Conservation (phyloP, 2,113 vertebrate genomes). For the Aphyosemion australe region DNA sequence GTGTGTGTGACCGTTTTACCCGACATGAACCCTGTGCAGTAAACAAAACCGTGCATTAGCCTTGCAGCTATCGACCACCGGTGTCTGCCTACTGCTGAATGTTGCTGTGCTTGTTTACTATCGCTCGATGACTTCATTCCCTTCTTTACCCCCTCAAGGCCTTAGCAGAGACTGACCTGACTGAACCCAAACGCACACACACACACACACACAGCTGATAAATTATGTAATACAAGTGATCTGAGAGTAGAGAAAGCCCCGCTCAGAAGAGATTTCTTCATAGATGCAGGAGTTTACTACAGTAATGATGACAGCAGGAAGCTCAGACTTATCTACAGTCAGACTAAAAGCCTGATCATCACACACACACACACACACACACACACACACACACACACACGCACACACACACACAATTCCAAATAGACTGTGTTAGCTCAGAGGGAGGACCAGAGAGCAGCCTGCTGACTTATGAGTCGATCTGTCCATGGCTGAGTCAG, state of each 20-base stretch:
- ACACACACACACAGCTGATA: constrained; percentile 30
- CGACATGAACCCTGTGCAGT: constrained; percentile 37
- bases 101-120: constrained; percentile 50
- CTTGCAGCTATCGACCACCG: constrained; percentile 38
- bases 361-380: constrained; percentile 26
- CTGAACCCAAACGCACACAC: constrained; percentile 17
- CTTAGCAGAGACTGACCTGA: constrained; percentile 22
- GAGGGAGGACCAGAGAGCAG: constrained; percentile 23
- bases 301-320: constrained; percentile 39
- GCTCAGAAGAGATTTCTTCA: constrained; percentile 25
- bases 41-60: too few relatives aligned
- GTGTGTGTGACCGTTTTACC: constrained; percentile 21
- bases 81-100: constrained; percentile 44
- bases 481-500: constrained; percentile 34
- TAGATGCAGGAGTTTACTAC: constrained; percentile 28
- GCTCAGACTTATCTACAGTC: constrained; percentile 4
- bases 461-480: constrained; percentile 37
- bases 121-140: constrained; percentile 45
- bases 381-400: constrained; percentile 7
- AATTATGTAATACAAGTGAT: constrained; percentile 53
- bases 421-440: constrained; percentile 31
- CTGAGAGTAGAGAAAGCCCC: constrained; percentile 19
- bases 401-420: neutral
- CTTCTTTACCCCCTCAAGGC: constrained; percentile 18
- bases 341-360: constrained; percentile 15